phyloP scores from a whole-genome alignment of 2,113 vertebrate species.

The Apodemus speciosus region DNA sequence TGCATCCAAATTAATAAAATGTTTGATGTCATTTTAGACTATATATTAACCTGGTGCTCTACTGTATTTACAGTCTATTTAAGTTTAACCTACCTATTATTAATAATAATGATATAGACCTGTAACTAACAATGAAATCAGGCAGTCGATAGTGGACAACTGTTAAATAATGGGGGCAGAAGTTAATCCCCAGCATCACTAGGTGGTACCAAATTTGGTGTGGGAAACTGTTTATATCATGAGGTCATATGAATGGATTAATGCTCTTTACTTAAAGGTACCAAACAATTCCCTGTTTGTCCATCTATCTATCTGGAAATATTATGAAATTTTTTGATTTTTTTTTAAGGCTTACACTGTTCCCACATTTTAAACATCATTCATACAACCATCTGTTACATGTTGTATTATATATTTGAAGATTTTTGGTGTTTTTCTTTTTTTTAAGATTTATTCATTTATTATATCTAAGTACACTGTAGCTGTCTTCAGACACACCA shows the following conservation, averaged over 20 bases:
- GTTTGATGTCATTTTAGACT: background rate
- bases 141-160: background rate
- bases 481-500: too few species aligned
- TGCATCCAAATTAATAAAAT: background rate
- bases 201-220: background rate
- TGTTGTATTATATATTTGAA: slow-evolving; percentile 66
- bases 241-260: background rate
- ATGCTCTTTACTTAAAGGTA: background rate
- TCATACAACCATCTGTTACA: slow-evolving; percentile 59
- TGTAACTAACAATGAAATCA: background rate
- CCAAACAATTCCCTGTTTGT: background rate
- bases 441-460: too few species aligned
- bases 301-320: background rate
- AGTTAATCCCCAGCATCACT: background rate
- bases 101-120: background rate
- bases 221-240: background rate
- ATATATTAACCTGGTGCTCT: background rate
- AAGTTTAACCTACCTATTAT: background rate
- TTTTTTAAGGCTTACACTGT: slow-evolving; percentile 63
- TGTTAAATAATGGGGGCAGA: slow-evolving; percentile 4
- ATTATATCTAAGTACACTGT: too few species aligned
- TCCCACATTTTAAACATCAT: slow-evolving; percentile 38
- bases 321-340: slow-evolving; percentile 37
- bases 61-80: background rate
- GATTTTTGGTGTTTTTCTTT: too few species aligned